phyloP scores from a whole-genome alignment of 2,113 vertebrate genomes.

The Athene cunicularia region DNA sequence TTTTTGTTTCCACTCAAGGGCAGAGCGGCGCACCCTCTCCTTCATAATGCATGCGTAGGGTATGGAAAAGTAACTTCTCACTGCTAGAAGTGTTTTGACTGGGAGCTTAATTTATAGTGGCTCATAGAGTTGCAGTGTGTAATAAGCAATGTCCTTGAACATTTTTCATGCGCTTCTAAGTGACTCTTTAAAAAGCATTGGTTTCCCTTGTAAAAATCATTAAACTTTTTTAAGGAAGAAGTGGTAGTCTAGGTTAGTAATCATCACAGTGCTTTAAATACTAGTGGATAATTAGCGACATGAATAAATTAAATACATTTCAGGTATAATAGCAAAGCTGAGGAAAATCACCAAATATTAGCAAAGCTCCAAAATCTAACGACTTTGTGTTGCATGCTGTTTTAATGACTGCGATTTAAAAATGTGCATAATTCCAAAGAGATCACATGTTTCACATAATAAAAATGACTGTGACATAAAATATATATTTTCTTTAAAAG shows the following conservation, averaged over 20 bases:
- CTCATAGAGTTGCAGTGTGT: background rate
- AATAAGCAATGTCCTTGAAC: conserved; percentile 14
- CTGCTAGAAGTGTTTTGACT: background rate
- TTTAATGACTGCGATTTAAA: conserved; percentile 51
- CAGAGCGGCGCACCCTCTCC: background rate
- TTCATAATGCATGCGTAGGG: accelerated
- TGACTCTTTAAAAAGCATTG: conserved; percentile 39
- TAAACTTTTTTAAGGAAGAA: conserved; percentile 28
- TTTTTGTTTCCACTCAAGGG: background rate
- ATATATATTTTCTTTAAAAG: conserved; percentile 68
- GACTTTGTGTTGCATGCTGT: background rate
- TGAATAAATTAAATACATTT: conserved; percentile 23
- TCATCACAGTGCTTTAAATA: conserved; percentile 8
- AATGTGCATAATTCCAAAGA: conserved; percentile 55
- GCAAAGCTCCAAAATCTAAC: conserved; percentile 4
- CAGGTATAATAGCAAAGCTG: conserved; percentile 21
- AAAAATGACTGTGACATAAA: conserved; percentile 70
- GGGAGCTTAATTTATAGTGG: conserved; percentile 40
- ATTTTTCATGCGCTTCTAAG: conserved; percentile 44
- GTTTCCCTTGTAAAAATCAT: conserved; percentile 47
- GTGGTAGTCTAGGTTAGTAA: background rate
- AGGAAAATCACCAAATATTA: conserved; percentile 13
- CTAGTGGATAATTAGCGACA: background rate
- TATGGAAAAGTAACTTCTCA: background rate
- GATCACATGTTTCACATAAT: conserved; percentile 62